Percentiles rank a stretch among this genome's conserved stretches.
Evolutionary conservation across 2,797 vertebrate genomes (phyloP).

Genomic region (Euphonia xanthogaster): DNA sequence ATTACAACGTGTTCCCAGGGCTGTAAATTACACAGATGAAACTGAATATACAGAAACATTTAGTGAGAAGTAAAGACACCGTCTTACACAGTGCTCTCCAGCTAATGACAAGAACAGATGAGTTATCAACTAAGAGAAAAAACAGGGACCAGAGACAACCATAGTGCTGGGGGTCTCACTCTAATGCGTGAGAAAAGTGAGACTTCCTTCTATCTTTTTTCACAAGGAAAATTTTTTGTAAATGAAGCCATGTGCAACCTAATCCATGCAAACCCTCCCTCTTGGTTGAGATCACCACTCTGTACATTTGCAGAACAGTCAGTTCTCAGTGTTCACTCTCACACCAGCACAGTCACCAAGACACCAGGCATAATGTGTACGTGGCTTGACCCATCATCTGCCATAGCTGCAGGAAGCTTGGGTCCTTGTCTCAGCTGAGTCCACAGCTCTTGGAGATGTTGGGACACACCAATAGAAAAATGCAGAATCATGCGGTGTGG

Average conservation of each 20-base stretch:
- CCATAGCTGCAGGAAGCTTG: neutral
- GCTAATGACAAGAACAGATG: constrained; percentile 19
- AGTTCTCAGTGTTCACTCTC: neutral
- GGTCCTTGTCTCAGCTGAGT: neutral
- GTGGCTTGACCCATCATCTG: neutral
- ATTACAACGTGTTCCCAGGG: constrained; percentile 7
- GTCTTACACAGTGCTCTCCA: neutral
- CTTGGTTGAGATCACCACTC: neutral
- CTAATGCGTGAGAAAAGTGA: neutral
- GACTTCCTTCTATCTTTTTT: neutral
- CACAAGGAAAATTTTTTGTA: neutral
- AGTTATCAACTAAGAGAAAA: neutral
- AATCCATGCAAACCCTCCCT: neutral
- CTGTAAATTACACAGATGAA: constrained; percentile 24
- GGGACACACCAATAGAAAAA: rapidly evolving
- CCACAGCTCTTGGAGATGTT: neutral
- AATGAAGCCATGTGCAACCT: neutral
- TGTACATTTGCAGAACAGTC: neutral
- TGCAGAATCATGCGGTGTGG: neutral
- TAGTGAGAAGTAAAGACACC: neutral
- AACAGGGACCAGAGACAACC: neutral
- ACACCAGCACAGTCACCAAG: neutral
- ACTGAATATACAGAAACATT: constrained; percentile 12
- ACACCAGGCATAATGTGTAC: rapidly evolving
- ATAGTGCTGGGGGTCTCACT: neutral